Evolutionary conservation across 2,888 invertebrate genomes (phyloP).

Genomic region (Zonitis immaculata): DNA sequence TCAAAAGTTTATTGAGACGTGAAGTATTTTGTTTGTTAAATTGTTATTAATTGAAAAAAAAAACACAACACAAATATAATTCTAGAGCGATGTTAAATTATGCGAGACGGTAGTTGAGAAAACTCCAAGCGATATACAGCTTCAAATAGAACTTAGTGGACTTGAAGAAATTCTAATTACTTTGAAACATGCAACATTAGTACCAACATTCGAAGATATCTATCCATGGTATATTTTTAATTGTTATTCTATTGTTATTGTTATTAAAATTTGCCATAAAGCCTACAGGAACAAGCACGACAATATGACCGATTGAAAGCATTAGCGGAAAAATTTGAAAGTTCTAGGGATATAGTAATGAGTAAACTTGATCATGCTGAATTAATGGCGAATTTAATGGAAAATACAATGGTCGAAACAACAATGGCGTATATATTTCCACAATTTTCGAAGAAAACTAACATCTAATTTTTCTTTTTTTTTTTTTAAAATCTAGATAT

Average conservation of each 20-base stretch:
- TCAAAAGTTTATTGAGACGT: conserved; percentile 48
- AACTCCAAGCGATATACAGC: conserved; percentile 33
- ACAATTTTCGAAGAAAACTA: no score
- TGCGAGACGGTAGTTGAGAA: conserved; percentile 30
- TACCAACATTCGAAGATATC: conserved; percentile 47
- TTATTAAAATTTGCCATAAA: no score
- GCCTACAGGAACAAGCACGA: conserved; percentile 36
- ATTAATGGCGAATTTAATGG: conserved; percentile 29
- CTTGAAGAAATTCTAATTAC: conserved; percentile 46
- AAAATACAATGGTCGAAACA: conserved; percentile 37
- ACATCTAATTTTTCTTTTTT: no score
- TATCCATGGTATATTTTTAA: conserved; percentile 44
- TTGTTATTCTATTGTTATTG: no score
- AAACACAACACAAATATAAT: no score
- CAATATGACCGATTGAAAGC: conserved; percentile 35
- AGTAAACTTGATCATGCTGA: conserved; percentile 36
- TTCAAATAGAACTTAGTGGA: conserved; percentile 42
- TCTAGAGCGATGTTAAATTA: conserved; percentile 39
- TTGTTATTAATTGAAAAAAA: no score
- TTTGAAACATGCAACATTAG: conserved; percentile 45
- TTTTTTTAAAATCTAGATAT: no score
- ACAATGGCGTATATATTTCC: conserved; percentile 32
- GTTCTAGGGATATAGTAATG: conserved; percentile 31
- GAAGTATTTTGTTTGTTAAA: conserved; percentile 39
- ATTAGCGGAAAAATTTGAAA: conserved; percentile 31